Evolutionary conservation across 2,797 vertebrate genomes (phyloP).

Genomic region (Myripristis jacobus): DNA sequence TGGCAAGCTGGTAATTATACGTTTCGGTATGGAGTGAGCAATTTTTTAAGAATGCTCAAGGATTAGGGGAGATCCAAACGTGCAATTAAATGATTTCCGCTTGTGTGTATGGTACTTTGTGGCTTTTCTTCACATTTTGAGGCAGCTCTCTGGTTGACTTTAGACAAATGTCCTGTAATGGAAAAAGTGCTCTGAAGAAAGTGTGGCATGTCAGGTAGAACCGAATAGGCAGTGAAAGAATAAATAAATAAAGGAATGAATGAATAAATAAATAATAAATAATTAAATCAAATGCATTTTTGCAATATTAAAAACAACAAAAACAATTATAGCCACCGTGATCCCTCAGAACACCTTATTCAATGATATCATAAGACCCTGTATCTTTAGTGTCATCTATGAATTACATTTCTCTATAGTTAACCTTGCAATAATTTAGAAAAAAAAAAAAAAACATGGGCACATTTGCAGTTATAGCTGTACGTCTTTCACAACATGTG

Average conservation of each 20-base stretch:
- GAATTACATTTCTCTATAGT: background rate
- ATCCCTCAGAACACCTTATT: background rate
- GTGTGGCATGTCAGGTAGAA: background rate
- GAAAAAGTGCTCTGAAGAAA: background rate
- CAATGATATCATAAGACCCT: background rate
- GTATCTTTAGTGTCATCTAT: background rate
- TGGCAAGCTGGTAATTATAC: slow-evolving; percentile 68
- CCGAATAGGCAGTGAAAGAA: too few species aligned
- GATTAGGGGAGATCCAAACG: slow-evolving; percentile 77
- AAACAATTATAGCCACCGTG: background rate
- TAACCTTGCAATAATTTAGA: background rate
- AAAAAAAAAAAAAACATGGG: too few species aligned
- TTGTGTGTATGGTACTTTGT: slow-evolving; percentile 57
- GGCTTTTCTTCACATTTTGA: slow-evolving; percentile 58
- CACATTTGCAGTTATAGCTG: too few species aligned
- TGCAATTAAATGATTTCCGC: slow-evolving; percentile 80
- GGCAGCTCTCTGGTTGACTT: slow-evolving; percentile 18
- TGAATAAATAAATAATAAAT: background rate
- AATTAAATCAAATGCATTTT: background rate
- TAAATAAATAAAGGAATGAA: too few species aligned
- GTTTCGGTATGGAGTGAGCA: slow-evolving; percentile 71
- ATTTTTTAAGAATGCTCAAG: slow-evolving; percentile 76
- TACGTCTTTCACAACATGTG: background rate
- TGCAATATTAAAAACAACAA: slow-evolving; percentile 3
- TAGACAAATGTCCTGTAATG: slow-evolving; percentile 15